Evolutionary conservation across 2,113 vertebrate genomes (phyloP), one percentile per base, ranked within the genome.

Genomic region (Dromas ardeola): DNA sequence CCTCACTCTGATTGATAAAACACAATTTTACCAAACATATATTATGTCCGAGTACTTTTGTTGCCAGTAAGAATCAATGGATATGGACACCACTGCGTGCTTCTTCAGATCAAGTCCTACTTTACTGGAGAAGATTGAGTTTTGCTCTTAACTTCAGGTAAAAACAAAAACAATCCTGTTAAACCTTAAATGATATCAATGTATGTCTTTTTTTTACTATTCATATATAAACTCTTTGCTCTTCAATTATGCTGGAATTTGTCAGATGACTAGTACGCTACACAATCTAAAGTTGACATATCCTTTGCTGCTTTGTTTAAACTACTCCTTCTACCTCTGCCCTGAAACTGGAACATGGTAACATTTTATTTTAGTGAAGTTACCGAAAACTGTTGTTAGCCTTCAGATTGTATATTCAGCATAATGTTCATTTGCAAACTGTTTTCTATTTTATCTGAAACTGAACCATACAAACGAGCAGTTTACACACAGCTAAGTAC

Each of bases 371-470:
- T 90, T 56, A 86, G 22, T 53, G 36, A 88, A 73, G 27, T 73
- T 65, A 80, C 21, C 0, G 0, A 67, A 70, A 80, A 63, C 22
- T 45, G 10, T 8, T 79, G 9, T 7, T 67, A 34, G 13, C 34
- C 42, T 78, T 91, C 32, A n/a, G 20, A 65, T 36, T 66, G 34
- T 6, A 25, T 23, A 74, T 30, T 67, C 17, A 78, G 30, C 14
- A 19, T 38, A 40, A 67, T 20, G 16, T 58, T 85, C 15, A 72
- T 32, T 56, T 81, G 30, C 29, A 78, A 86, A 52, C 15, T 1
- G 0, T 81, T 81, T 89, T 59, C 32, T 71, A 32, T 49, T 87
- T 76, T 43, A 53, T 50, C 53, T 88, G 38, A 66, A 94, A 85
- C 9, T 12, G 43, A 92, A 91, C 13, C 7, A 70, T 22, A 52